Evolutionary conservation across 2,888 invertebrate genomes (phyloP), one percentile per base, ranked within the genome.

Genomic region (Caenorhabditis parvicauda): DNA sequence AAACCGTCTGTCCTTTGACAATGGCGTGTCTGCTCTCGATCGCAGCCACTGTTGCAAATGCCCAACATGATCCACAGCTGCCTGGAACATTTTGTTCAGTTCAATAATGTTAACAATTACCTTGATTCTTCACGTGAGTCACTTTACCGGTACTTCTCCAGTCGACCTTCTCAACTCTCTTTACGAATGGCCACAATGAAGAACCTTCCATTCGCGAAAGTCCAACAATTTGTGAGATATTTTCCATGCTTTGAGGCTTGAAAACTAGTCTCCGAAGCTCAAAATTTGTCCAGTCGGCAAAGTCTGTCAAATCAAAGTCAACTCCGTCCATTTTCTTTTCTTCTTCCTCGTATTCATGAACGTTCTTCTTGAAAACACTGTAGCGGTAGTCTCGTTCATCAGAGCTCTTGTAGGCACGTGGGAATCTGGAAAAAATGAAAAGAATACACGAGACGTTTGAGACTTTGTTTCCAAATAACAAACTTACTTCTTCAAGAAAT

Each of bases 61-160:
- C 72, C 75, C 76, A 76, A 29, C 77, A 77, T 0, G 72, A 69
- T 5, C 75, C 75, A 35, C 75, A 75, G n/a, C 22, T 54, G 51
- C 2, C 50, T 64, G 64, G 50, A 45, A 44, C 46, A 14, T 42
- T 17, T 4, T n/a, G 1, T 17, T 53, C 7, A 39, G 24, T 25
- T 54, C 12, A 7, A 14, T 25, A 21, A 7, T 9, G 22, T 45
- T 14, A 24, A 21, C 14, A 12, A 14, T 9, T 28, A 49, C 74
- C 68, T 54, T 76, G 76, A 52, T 76, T 70, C 44, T 76, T 76
- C 24, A 74, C 64, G 1, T 64, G 58, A 3, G 66, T 72, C 14
- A 75, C 53, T 25, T 67, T 70, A 22, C 66, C 67, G 17, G 50
- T 51, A 22, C 48, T 51, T 19, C 73, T 57, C 71, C 72, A 75